Base-by-base conservation (phyloP, 2,888 invertebrate species). In the Deladenus siricidicola region DNA sequence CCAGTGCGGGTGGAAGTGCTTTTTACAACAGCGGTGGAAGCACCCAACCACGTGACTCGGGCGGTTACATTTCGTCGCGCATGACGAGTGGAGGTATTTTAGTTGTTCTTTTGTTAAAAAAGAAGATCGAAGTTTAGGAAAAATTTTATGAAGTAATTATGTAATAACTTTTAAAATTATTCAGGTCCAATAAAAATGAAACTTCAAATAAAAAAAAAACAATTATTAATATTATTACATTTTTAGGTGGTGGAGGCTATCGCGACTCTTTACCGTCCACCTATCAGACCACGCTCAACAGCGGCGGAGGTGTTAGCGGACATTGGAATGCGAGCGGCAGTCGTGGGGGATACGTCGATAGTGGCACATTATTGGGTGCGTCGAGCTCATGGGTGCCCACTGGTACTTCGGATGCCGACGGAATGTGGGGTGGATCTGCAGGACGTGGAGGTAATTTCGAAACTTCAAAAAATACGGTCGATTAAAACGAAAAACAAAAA, bases 281-380 rank as follows among this genome's bases (percentile, higher is more conserved):
- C 42, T 57, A 57, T 39, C 39, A 51, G 26, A 57, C 26, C 57
- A 53, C 53, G 14, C 53, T 34, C 30, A 53, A 34, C 39, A 34
- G 14, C 14, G 14, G 39, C 39, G 39, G 39, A 6, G 39, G 39
- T 14, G 39, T 6, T 14, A 14, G 39, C 6, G 23, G 43, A 23
- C 14, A 8, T 2, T 28, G 10, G 23, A 4, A 6, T 34, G 23
- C 10, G 4, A 19, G 24, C 17, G 42, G 19, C n/a, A 14, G 24
- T 14, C 53, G 43, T 1, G 39, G 21, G 14, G 17, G 23, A 14
- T 23, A 53, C 14, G 3, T 42, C 23, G 53, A 23, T 29, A 53
- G 34, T 19, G 24, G 23, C 34, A 26, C 26, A n/a, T 42, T 30
- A 30, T 26, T 43, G 19, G 26, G 26, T n/a, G 14, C 39, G 39